These are phyloP conservation scores for Calephelis nemesis DNA, from an alignment of 1,140 invertebrate genomes.

Conservation along the genomic window DNA sequence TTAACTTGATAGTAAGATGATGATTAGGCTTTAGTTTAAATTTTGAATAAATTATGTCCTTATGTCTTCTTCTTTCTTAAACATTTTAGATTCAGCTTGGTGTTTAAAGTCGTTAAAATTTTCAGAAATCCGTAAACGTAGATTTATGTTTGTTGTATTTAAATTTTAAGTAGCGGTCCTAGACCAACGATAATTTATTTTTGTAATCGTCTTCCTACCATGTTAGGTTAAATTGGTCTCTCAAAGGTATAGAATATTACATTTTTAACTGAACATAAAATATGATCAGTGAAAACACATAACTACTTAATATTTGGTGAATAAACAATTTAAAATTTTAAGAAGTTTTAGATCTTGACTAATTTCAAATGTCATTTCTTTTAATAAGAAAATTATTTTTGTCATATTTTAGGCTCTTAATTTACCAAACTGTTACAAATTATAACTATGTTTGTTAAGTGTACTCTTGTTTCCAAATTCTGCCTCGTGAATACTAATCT, in stretches of 20 bases:
- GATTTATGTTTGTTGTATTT: constrained; percentile 20
- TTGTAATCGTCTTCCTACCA: constrained; percentile 21
- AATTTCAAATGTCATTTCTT: no score
- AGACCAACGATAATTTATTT: neutral
- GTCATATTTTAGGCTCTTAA: no score
- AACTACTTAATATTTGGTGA: no score
- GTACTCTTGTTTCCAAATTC: neutral
- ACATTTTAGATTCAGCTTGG: no score
- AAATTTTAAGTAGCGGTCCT: no score
- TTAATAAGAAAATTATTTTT: no score
- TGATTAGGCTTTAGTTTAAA: constrained; percentile 8
- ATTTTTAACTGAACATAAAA: constrained; percentile 12
- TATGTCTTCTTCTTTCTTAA: neutral
- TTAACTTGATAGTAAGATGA: constrained; percentile 8
- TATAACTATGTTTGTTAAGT: no score
- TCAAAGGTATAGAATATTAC: constrained; percentile 56
- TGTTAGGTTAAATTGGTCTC: constrained; percentile 33
- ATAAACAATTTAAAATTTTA: no score
- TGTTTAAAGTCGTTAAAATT: no score
- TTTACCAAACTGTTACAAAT: no score
- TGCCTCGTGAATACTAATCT: constrained; percentile 12
- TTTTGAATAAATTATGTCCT: neutral
- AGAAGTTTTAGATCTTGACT: no score
- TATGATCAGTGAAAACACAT: neutral
- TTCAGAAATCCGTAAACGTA: neutral